phyloP scores from a whole-genome alignment of 2,888 invertebrate species.

The Drosophila anceps region DNA sequence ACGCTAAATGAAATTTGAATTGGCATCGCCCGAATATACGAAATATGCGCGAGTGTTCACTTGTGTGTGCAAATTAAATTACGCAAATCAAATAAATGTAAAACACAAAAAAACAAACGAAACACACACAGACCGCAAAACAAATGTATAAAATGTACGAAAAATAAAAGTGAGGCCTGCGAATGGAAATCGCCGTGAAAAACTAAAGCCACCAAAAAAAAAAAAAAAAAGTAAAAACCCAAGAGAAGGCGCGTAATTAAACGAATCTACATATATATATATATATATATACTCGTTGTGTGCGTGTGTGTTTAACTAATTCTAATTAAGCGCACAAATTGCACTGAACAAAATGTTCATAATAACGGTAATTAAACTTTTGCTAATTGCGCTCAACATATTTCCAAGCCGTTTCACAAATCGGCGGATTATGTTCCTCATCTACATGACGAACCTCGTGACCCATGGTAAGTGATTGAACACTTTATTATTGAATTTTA shows the following conservation, averaged over 20 bases:
- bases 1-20: conserved; percentile 80
- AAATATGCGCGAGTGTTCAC: conserved; percentile 49
- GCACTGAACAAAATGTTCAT: conserved; percentile 83
- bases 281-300: conserved; percentile 1
- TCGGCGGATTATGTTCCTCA: conserved; percentile 85
- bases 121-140: conserved; percentile 14
- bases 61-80: conserved; percentile 80
- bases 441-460: conserved; percentile 85
- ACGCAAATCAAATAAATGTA: conserved; percentile 76
- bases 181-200: conserved; percentile 34
- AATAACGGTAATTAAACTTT: conserved; percentile 85
- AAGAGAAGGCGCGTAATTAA: conserved; percentile 40
- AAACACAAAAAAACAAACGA: conserved; percentile 18
- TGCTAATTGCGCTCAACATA: conserved; percentile 85
- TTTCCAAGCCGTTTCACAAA: conserved; percentile 85
- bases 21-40: conserved; percentile 48
- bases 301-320: conserved; percentile 41
- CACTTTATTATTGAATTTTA: neutral
- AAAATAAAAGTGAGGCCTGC: conserved; percentile 33
- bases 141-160: conserved; percentile 38
- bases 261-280: conserved; percentile 20
- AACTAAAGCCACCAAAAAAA: conserved; percentile 32
- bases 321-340: conserved; percentile 40
- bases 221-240: conserved; percentile 28
- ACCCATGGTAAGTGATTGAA: conserved; percentile 84